Base-by-base conservation (phyloP, 1,140 invertebrate genomes). In the Solenopsis invicta region DNA sequence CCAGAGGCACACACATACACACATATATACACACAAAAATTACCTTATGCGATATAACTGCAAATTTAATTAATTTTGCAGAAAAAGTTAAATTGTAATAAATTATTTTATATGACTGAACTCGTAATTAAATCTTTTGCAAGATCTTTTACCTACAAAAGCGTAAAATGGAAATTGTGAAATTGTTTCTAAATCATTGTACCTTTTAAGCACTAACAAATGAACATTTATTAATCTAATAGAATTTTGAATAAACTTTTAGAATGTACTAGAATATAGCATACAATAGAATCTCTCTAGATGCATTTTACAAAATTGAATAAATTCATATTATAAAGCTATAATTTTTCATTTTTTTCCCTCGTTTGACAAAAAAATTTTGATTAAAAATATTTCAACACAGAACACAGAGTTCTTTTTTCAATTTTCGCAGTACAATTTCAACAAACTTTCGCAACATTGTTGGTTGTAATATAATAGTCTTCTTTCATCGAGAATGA, bases 11-110 rank as follows among this genome's bases (percentile, higher is more conserved):
- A 18, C 29, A 29, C n/a, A n/a, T n/a, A n/a, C n/a, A n/a, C n/a
- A n/a, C n/a, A n/a, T n/a, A n/a, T n/a, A n/a, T n/a, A n/a, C n/a
- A n/a, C 21, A 21, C 1, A 21, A 18, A 56, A 16, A 21, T n/a
- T 48, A 12, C 10, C 29, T 84, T 74, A 61, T 56, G 56, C 41
- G 54, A 37, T 9, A 4, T 37, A 74, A 82, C 54, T 75, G 45
- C 24, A 41, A 74, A 37, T 74, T 84, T 84, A 84, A 84, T 84
- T 75, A 62, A 84, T 84, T 84, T 41, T 45, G 45, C 24, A 34
- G 24, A 37, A 74, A 82, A 71, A 13, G 16, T 41, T 41, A 16
- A 52, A 24, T 67, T n/a, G 56, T 54, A 66, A 45, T 69, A 67
- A 67, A 80, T 37, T 24, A 13, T 41, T 81, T 41, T 45, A 45